Percentiles rank a stretch among this genome's conserved stretches.
Conservation (phyloP, 2,888 invertebrate genomes). For the Agrochola lychnidis region DNA sequence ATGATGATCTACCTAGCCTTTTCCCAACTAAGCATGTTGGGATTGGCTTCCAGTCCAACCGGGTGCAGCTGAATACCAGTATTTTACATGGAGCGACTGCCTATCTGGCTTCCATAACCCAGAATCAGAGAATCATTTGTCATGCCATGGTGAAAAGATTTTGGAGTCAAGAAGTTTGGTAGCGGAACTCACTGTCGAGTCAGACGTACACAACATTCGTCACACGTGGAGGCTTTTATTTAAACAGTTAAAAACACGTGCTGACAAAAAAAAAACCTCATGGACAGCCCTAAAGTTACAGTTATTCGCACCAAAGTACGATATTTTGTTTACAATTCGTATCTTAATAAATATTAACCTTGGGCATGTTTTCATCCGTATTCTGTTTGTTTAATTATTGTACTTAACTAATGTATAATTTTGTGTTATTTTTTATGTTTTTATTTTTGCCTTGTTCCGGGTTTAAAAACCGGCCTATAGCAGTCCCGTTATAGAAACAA, state of each 20-base stretch:
- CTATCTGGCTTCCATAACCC: too few species aligned
- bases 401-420: slow-evolving; percentile 35
- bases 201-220: neutral
- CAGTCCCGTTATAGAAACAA: neutral
- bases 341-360: slow-evolving; percentile 56
- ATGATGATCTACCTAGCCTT: too few species aligned
- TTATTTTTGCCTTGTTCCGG: slow-evolving; percentile 47
- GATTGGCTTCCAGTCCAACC: too few species aligned
- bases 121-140: neutral
- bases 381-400: slow-evolving; percentile 47
- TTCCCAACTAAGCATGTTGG: too few species aligned
- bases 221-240: neutral
- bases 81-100: too few species aligned
- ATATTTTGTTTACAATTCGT: slow-evolving; percentile 48
- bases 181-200: neutral
- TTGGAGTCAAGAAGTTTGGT: neutral
- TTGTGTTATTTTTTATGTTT: slow-evolving; percentile 16
- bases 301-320: slow-evolving; percentile 37
- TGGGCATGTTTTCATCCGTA: slow-evolving; percentile 43
- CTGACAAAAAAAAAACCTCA: neutral
- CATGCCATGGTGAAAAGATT: neutral
- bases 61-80: too few species aligned
- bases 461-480: slow-evolving; percentile 1
- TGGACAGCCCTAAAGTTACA: slow-evolving; percentile 29
- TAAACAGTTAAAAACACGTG: neutral